A percentile compares a stretch with the other conserved stretches of the same genome.
These are phyloP conservation scores for Tiliqua scincoides DNA, from an alignment of 2,113 vertebrate species.

Conservation along the genomic window DNA sequence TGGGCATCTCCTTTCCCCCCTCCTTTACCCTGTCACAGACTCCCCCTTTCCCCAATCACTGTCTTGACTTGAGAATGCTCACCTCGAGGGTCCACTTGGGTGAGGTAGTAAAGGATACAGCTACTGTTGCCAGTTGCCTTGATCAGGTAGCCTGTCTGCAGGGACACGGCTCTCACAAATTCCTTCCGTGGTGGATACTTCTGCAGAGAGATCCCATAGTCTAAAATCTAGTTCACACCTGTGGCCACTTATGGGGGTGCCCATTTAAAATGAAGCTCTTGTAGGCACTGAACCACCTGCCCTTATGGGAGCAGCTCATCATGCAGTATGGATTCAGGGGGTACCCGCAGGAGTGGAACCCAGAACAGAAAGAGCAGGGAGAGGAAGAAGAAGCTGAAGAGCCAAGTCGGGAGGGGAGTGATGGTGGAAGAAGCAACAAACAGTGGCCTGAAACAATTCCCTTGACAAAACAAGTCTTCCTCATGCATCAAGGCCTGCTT, in stretches of 20 bases:
- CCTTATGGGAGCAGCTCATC: background rate
- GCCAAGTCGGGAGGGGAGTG: background rate
- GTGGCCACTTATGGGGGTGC: background rate
- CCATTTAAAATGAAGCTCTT: background rate
- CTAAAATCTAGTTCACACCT: background rate
- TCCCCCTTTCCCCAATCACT: background rate
- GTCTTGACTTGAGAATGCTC: conserved; percentile 22
- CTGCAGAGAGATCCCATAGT: conserved; percentile 47
- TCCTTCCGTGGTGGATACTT: conserved; percentile 89
- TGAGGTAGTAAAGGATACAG: conserved; percentile 86
- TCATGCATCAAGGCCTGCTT: background rate
- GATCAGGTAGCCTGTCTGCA: conserved; percentile 85
- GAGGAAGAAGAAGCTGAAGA: background rate
- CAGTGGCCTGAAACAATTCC: background rate
- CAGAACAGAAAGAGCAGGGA: background rate
- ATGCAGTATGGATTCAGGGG: background rate
- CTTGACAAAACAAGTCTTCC: background rate
- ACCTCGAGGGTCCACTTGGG: conserved; percentile 90
- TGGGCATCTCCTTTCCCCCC: background rate
- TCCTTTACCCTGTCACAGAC: background rate
- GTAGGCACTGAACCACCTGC: background rate
- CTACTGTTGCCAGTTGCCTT: conserved; percentile 73
- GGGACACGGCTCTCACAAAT: conserved; percentile 85
- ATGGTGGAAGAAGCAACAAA: background rate
- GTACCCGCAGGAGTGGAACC: accelerated